Conservation (phyloP, 2,113 vertebrate genomes). For the Chaetops frenatus region DNA sequence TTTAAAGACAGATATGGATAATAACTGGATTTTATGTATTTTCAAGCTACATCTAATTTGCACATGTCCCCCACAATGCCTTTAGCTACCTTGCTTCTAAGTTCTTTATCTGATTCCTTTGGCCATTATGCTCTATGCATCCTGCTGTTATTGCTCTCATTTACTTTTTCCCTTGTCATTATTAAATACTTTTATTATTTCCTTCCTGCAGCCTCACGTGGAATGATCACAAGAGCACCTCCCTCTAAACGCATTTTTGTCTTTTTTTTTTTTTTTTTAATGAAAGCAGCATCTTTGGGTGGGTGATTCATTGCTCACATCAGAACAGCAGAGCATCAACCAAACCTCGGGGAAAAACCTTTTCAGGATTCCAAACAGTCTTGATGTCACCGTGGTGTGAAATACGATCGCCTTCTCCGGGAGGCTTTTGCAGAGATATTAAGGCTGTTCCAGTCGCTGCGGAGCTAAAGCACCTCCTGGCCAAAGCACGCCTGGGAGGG, state of each 20-base stretch:
- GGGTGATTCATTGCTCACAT: no score
- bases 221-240: not conserved
- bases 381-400: rapidly evolving
- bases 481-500: rapidly evolving
- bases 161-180: not conserved
- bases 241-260: rapidly evolving
- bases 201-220: not conserved
- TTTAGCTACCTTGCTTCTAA: not conserved
- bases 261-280: not conserved
- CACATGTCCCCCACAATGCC: not conserved
- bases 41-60: not conserved
- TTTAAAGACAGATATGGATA: not conserved
- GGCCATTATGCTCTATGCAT: not conserved
- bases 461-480: rapidly evolving
- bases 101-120: not conserved
- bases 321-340: rapidly evolving
- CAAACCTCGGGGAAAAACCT: not conserved
- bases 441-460: rapidly evolving
- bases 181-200: not conserved
- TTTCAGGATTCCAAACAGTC: not conserved
- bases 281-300: not conserved
- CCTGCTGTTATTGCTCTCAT: not conserved
- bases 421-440: no score
- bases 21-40: not conserved
- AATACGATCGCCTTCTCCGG: rapidly evolving